Percentiles rank a stretch among this genome's conserved stretches.
Conservation (phyloP, 2,113 vertebrate genomes). For the Phoxinus phoxinus region DNA sequence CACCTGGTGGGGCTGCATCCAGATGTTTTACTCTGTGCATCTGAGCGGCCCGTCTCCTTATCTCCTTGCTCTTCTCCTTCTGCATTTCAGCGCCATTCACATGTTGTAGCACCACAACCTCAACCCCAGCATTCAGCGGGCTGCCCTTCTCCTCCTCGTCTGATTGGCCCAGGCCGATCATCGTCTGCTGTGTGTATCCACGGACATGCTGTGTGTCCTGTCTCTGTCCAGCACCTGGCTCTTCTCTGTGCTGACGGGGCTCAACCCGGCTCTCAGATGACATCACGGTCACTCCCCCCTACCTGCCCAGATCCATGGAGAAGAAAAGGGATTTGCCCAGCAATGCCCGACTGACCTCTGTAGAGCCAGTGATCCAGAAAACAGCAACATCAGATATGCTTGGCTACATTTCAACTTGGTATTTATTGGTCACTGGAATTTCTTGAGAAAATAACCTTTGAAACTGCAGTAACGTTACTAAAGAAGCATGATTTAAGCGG, state of each 20-base stretch:
- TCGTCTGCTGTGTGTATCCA: constrained; percentile 21
- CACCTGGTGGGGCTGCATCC: constrained; percentile 64
- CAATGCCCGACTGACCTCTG: constrained; percentile 41
- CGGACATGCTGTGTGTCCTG: constrained; percentile 33
- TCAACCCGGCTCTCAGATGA: constrained; percentile 57
- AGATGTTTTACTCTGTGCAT: constrained; percentile 35
- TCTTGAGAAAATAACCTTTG: constrained; percentile 12
- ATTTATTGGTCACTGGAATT: constrained; percentile 32
- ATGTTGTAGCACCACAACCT: not conserved
- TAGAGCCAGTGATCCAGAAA: constrained; percentile 46
- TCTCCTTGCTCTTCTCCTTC: constrained; percentile 51
- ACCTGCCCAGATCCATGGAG: constrained; percentile 20
- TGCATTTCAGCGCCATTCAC: constrained; percentile 55
- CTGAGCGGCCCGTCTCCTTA: constrained; percentile 12
- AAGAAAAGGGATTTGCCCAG: constrained; percentile 46
- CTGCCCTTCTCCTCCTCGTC: constrained; percentile 15
- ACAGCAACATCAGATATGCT: constrained; percentile 2
- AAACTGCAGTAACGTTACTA: not conserved
- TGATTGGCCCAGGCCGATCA: constrained; percentile 24
- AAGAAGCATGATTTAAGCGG: not conserved
- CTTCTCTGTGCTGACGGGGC: constrained; percentile 13
- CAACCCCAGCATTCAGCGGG: not conserved
- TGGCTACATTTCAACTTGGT: constrained; percentile 32
- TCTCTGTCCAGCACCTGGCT: constrained; percentile 3
- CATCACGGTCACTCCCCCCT: constrained; percentile 55